Conservation (phyloP, 2,888 invertebrate species). For the Blomia tropicalis region DNA sequence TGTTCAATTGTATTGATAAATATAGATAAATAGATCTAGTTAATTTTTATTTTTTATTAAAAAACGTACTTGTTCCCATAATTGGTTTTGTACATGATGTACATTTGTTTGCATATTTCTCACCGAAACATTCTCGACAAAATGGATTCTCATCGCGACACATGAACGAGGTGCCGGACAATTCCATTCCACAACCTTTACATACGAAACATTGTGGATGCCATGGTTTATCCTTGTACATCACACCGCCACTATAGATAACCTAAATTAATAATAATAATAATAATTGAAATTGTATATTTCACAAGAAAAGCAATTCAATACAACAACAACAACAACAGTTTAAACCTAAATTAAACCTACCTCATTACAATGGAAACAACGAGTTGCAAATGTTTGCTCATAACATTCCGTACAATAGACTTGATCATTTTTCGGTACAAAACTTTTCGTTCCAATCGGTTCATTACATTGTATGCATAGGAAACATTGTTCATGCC, state of each 20-base stretch:
- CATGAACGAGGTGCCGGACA: slow-evolving; percentile 96
- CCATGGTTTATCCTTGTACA: slow-evolving; percentile 99
- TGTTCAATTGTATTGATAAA: no score
- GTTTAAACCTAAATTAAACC: slow-evolving; percentile 27
- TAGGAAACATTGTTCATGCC: slow-evolving; percentile 99
- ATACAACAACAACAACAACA: background rate
- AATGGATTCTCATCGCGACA: slow-evolving; percentile 93
- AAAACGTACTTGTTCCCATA: slow-evolving; percentile 58
- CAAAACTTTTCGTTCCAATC: slow-evolving; percentile 97
- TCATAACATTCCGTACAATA: slow-evolving; percentile 98
- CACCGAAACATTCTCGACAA: slow-evolving; percentile 97
- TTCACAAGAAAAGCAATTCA: background rate
- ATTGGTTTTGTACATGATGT: slow-evolving; percentile 93
- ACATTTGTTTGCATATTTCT: slow-evolving; percentile 94
- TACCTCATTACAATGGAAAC: slow-evolving; percentile 96
- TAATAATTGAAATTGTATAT: no score
- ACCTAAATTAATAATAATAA: slow-evolving; percentile 46
- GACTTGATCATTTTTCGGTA: slow-evolving; percentile 96
- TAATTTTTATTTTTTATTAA: no score
- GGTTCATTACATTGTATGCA: slow-evolving; percentile 90
- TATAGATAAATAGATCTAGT: background rate
- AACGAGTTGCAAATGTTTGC: slow-evolving; percentile 96
- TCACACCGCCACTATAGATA: slow-evolving; percentile 95
- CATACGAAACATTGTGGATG: slow-evolving; percentile 99
- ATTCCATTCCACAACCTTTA: slow-evolving; percentile 82